phyloP scores from a whole-genome alignment of 2,797 vertebrate species.

The Neoniphon sammara region DNA sequence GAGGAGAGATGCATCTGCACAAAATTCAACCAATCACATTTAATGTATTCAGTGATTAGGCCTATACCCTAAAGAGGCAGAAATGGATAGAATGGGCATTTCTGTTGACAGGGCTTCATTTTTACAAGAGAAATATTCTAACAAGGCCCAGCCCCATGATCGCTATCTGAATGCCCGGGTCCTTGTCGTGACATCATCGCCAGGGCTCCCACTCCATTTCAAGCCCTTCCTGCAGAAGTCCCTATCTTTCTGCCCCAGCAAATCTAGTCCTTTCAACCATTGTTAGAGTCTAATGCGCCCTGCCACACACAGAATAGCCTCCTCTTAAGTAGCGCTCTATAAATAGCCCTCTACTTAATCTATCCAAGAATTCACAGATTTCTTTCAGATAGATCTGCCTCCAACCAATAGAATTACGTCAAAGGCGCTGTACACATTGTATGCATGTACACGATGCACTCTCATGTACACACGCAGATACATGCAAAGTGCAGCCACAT shows the following conservation, averaged over 20 bases:
- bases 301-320: conserved; percentile 57
- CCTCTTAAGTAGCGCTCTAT: conserved; percentile 45
- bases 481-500: background rate
- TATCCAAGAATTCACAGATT: conserved; percentile 58
- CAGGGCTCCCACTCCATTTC: conserved; percentile 48
- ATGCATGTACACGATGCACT: background rate
- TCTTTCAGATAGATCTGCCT: conserved; percentile 50
- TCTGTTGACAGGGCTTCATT: conserved; percentile 54
- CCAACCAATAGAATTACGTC: conserved; percentile 35
- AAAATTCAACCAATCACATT: conserved; percentile 63
- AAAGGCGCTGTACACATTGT: conserved; percentile 1
- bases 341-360: conserved; percentile 58
- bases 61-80: conserved; percentile 54
- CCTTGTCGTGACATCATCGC: conserved; percentile 33
- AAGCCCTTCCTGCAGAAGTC: conserved; percentile 46
- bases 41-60: conserved; percentile 69
- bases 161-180: conserved; percentile 36
- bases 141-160: conserved; percentile 51
- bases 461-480: background rate
- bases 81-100: conserved; percentile 27
- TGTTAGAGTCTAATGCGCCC: conserved; percentile 67
- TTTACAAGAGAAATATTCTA: conserved; percentile 46
- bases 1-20: conserved; percentile 56
- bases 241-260: conserved; percentile 57
- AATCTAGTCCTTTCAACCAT: conserved; percentile 64